phyloP scores from a whole-genome alignment of 2,888 invertebrate species.

The Omphaloscelis lunosa region DNA sequence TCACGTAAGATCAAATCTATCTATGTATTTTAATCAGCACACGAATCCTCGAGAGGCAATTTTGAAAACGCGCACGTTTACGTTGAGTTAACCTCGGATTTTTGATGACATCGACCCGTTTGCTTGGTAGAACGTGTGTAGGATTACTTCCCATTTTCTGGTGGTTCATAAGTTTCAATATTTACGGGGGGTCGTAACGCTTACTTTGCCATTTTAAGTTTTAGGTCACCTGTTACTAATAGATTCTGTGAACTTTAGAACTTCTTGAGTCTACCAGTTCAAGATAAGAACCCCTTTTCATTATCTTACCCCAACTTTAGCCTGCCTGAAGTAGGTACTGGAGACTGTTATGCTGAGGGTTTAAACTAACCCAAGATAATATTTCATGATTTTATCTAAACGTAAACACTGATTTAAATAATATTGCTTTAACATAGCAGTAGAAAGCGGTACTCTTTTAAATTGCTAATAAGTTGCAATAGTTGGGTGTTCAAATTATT shows the following conservation, averaged over 20 bases:
- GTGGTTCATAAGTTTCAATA: constrained; percentile 54
- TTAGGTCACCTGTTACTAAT: constrained; percentile 3
- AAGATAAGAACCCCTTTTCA: constrained; percentile 8
- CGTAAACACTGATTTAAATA: constrained; percentile 4
- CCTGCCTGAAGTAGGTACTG: background rate
- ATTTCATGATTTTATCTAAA: constrained; percentile 22
- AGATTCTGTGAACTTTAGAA: background rate
- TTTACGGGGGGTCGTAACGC: constrained; percentile 33
- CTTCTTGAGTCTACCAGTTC: constrained; percentile 4
- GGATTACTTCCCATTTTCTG: constrained; percentile 61
- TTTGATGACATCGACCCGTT: constrained; percentile 62
- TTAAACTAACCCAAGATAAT: constrained; percentile 4
- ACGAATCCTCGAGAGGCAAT: constrained; percentile 74
- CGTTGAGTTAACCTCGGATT: constrained; percentile 66
- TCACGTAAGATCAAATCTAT: constrained; percentile 75
- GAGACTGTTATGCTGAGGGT: background rate
- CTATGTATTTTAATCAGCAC: constrained; percentile 83
- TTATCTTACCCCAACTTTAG: constrained; percentile 17
- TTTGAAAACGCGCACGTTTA: constrained; percentile 71
- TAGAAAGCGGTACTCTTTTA: background rate
- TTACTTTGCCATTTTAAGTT: constrained; percentile 20
- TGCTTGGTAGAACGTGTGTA: constrained; percentile 57
- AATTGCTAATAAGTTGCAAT: background rate
- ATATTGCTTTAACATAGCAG: background rate
- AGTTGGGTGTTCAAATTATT: background rate